Evolutionary conservation across 2,888 invertebrate species (phyloP).

Genomic region (Synanthedon andrenaeformis): DNA sequence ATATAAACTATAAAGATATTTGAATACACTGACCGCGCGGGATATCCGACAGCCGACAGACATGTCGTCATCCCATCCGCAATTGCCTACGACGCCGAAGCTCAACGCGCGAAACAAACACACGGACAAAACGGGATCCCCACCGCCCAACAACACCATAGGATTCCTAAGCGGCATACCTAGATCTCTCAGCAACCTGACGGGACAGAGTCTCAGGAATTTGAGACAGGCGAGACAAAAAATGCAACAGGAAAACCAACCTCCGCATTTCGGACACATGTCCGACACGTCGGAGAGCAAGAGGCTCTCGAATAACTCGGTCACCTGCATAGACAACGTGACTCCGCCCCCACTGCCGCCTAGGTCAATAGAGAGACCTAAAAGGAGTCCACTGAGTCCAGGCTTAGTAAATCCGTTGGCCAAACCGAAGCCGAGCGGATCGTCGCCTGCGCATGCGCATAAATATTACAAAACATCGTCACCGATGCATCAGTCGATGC

Average conservation of each 20-base stretch:
- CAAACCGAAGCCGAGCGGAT: conserved; percentile 25
- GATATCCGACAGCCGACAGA: conserved; percentile 13
- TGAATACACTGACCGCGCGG: too few species aligned
- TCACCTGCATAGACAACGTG: conserved; percentile 51
- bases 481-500: conserved; percentile 46
- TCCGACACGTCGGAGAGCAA: conserved; percentile 29
- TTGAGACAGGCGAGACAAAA: conserved; percentile 38
- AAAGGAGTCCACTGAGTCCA: conserved; percentile 24
- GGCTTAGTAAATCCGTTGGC: conserved; percentile 28
- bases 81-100: conserved; percentile 15
- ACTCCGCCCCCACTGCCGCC: conserved; percentile 52
- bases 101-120: conserved; percentile 15
- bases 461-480: conserved; percentile 20
- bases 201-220: conserved; percentile 53
- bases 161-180: conserved; percentile 60
- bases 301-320: conserved; percentile 42
- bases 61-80: conserved; percentile 3
- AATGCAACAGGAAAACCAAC: conserved; percentile 27
- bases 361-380: conserved; percentile 37
- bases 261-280: conserved; percentile 38
- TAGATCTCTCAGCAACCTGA: conserved; percentile 57
- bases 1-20: too few species aligned
- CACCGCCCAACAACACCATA: conserved; percentile 17
- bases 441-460: conserved; percentile 16
- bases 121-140: conserved; percentile 17